Base-by-base conservation (phyloP, 2,888 invertebrate species). In the Oscheius sp. region DNA sequence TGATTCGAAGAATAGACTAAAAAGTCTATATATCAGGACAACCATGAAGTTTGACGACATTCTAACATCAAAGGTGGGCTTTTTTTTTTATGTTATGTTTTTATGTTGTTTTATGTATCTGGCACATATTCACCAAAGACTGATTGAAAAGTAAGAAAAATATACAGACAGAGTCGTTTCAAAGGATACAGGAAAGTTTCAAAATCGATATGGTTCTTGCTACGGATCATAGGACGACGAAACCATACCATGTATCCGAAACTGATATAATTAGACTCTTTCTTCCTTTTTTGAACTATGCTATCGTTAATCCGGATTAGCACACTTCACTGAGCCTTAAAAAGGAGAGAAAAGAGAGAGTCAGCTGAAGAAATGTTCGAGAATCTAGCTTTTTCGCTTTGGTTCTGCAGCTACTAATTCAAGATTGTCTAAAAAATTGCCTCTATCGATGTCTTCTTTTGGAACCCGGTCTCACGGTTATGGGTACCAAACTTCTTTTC, bases 31-130 rank as follows among this genome's bases (percentile, higher is more conserved):
- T 5, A 21, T 4, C 11, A n/a, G 29, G 13, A 33, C 5, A 32
- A 58, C 29, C 5, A 63, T 63, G 63, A 63, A 32, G 32, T 63
- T 63, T 33, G 63, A 63, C 13, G 63, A 63, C 48, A 63, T 63
- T 48, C n/a, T 63, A 7, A 63, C 63, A 32, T 50, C 63, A 21
- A 47, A 32, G 33, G 63, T 63, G 21, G 33, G 63, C 35, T 13
- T 13, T 60, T 35, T 60, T 10, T n/a, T 33, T 58, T 21, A 29
- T 13, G n/a, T 60, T 37, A 21, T 60, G 42, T 7, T 5, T 7
- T 42, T 7, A 60, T 60, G 2, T 60, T 60, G 5, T 9, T 13
- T 11, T 21, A 11, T 29, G 29, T 32, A 21, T 58, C 33, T 58
- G 29, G 10, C 33, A 9, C 33, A 33, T 4, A 32, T 58, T 5